phyloP scores from a whole-genome alignment of 92 coral and sea anemone species.

The Palythoa heliodiscus region DNA sequence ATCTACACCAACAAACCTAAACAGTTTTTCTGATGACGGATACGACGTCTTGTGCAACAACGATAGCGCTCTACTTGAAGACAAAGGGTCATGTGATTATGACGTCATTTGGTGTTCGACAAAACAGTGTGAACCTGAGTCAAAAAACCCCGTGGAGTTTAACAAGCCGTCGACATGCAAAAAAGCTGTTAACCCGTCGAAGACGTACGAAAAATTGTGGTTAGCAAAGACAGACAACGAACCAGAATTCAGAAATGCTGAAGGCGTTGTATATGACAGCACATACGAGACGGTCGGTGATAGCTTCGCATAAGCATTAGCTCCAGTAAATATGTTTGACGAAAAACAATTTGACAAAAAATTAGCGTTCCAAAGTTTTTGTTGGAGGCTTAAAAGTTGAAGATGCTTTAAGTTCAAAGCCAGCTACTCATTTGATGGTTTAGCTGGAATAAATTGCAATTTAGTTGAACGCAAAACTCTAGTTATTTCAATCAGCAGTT shows the following conservation, averaged over 20 bases:
- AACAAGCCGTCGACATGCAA: background rate
- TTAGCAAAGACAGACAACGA: background rate
- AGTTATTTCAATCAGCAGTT: too few relatives aligned
- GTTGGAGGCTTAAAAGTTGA: too few relatives aligned
- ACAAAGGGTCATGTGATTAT: background rate
- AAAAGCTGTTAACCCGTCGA: background rate
- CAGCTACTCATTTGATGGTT: too few relatives aligned
- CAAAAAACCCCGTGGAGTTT: background rate
- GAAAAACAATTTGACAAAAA: too few relatives aligned
- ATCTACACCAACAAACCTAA: background rate
- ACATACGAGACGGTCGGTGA: constrained; percentile 9
- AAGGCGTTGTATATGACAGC: background rate
- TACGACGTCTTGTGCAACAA: background rate
- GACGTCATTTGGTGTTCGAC: constrained; percentile 4
- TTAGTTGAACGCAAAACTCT: too few relatives aligned
- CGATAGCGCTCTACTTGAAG: background rate
- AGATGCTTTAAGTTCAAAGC: too few relatives aligned
- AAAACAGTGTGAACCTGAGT: background rate
- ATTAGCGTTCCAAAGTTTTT: too few relatives aligned
- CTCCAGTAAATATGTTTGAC: too few relatives aligned
- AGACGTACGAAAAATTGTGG: background rate
- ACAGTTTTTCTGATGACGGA: background rate
- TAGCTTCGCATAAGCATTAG: background rate
- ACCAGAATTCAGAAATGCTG: background rate
- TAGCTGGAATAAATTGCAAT: too few relatives aligned